Percentiles rank a stretch among this genome's conserved stretches.
Conservation (phyloP, 2,888 invertebrate genomes). For the Agrotis puta region DNA sequence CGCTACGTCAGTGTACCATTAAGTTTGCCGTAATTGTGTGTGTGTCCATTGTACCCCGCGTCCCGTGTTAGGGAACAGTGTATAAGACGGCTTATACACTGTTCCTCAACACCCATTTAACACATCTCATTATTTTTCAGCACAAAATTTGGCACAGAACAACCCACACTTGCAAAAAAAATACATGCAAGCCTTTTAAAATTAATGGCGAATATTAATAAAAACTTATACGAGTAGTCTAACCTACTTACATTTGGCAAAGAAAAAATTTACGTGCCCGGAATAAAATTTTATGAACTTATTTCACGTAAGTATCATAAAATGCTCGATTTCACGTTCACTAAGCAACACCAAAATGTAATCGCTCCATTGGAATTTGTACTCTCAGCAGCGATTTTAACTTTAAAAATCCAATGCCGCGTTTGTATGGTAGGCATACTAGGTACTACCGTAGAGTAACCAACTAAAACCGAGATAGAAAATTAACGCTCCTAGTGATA, state of each 20-base stretch:
- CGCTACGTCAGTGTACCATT: too few species aligned
- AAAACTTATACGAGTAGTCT: neutral
- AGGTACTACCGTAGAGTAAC: too few species aligned
- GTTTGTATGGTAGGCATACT: neutral
- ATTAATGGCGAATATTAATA: neutral
- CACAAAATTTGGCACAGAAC: neutral
- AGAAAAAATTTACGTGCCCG: constrained; percentile 20
- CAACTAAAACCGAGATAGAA: too few species aligned
- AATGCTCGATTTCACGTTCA: neutral
- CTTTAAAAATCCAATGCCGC: neutral
- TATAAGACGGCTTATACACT: too few species aligned
- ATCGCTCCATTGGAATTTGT: neutral
- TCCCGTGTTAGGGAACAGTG: too few species aligned
- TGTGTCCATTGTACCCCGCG: too few species aligned
- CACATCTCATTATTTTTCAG: neutral
- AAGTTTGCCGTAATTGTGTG: too few species aligned
- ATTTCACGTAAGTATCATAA: neutral
- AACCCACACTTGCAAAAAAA: neutral
- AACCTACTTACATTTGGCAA: constrained; percentile 36
- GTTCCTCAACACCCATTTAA: too few species aligned
- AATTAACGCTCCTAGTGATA: neutral
- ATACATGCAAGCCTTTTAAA: constrained; percentile 2
- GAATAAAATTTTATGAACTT: constrained; percentile 34
- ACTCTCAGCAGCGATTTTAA: neutral
- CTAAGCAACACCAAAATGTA: neutral